These are phyloP conservation scores for Rafetus swinhoei DNA, from an alignment of 2,113 vertebrate genomes.

Conservation along the genomic window DNA sequence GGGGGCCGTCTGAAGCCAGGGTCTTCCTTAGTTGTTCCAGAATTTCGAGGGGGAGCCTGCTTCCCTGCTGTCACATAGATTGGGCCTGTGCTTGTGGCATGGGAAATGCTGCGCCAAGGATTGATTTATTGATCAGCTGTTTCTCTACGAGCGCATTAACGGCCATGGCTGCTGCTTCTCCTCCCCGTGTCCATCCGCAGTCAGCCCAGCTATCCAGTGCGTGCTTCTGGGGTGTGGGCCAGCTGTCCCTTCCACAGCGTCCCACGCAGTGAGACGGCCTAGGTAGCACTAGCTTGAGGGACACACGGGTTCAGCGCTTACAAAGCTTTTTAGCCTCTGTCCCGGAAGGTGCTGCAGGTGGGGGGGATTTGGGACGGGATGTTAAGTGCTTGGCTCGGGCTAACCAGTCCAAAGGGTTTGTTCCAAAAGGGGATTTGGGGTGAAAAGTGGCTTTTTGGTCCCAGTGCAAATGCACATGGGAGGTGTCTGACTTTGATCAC, in stretches of 20 bases:
- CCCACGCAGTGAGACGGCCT: too few relatives aligned
- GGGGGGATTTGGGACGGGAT: too few relatives aligned
- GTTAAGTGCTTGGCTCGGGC: too few relatives aligned
- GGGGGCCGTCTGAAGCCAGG: background rate
- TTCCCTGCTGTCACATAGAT: conserved; percentile 37
- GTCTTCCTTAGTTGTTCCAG: conserved; percentile 40
- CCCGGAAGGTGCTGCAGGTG: too few relatives aligned
- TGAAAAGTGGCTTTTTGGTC: background rate
- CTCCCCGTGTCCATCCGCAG: conserved; percentile 24
- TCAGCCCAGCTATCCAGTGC: conserved; percentile 34
- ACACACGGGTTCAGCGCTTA: too few relatives aligned
- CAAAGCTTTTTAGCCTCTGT: too few relatives aligned
- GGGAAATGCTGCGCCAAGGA: conserved; percentile 40
- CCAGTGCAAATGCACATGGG: background rate
- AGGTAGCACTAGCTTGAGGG: too few relatives aligned
- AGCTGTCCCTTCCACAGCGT: too few relatives aligned
- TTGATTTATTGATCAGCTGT: conserved; percentile 55
- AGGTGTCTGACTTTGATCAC: background rate
- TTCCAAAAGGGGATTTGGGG: background rate
- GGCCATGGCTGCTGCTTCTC: conserved; percentile 14
- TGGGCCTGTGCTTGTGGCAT: background rate
- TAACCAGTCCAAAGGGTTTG: background rate
- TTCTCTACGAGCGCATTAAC: conserved; percentile 50
- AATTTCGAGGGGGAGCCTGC: conserved; percentile 60
- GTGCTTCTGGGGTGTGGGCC: background rate